Percentiles rank a stretch among this genome's conserved stretches.
phyloP scores from a whole-genome alignment of 1,140 invertebrate species.

The Bombus turneri region DNA sequence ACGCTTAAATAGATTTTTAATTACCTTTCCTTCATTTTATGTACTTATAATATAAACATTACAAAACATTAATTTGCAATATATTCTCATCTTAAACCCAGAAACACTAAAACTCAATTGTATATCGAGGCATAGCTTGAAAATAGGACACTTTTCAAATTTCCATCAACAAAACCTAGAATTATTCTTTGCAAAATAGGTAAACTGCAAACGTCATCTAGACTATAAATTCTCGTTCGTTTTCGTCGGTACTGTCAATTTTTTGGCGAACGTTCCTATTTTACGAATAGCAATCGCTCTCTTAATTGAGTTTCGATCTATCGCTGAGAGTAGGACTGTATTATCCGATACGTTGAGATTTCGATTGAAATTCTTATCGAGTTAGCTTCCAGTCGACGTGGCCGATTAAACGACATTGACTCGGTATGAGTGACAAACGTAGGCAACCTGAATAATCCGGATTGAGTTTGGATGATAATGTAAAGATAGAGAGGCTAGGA shows the following conservation, averaged over 20 bases:
- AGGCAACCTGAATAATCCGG: constrained; percentile 24
- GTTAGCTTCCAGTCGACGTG: not conserved
- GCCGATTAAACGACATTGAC: constrained; percentile 27
- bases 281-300: constrained; percentile 14
- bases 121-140: no score
- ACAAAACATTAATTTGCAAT: no score
- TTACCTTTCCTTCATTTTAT: no score
- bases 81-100: no score
- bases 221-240: no score
- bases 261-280: not conserved
- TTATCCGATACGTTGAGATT: not conserved
- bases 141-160: no score
- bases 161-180: not conserved
- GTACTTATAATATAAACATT: no score
- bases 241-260: not conserved
- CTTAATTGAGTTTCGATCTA: constrained; percentile 47
- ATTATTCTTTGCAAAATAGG: not conserved
- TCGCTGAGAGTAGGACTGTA: not conserved
- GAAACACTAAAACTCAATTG: no score
- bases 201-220: not conserved
- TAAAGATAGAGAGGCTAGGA: not conserved
- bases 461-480: not conserved
- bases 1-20: no score
- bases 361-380: constrained; percentile 10
- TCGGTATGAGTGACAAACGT: constrained; percentile 23